phyloP scores from a whole-genome alignment of 2,888 invertebrate genomes.

The Drosophila trichaetosa region DNA sequence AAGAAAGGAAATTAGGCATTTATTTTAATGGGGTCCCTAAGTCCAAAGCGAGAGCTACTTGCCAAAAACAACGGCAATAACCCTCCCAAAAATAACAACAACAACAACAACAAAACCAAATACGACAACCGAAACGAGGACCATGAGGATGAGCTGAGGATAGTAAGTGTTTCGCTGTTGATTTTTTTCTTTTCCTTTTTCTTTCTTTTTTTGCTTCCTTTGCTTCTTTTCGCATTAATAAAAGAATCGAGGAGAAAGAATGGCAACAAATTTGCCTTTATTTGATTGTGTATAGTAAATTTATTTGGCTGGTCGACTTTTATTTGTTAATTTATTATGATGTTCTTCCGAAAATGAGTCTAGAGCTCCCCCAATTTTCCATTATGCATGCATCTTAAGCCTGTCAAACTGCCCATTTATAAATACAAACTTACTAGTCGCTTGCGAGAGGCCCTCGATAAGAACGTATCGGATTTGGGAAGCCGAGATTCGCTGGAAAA shows the following conservation, averaged over 20 bases:
- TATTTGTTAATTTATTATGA: slow-evolving; percentile 79
- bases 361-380: slow-evolving; percentile 71
- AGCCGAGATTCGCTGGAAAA: not conserved
- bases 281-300: slow-evolving; percentile 57
- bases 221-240: slow-evolving; percentile 44
- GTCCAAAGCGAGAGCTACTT: slow-evolving; percentile 25
- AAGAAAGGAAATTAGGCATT: slow-evolving; percentile 72
- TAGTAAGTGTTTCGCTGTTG: slow-evolving; percentile 47
- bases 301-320: slow-evolving; percentile 67
- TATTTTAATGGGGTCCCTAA: slow-evolving; percentile 76
- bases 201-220: slow-evolving; percentile 9
- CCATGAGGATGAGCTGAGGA: slow-evolving; percentile 18
- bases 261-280: slow-evolving; percentile 72
- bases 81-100: slow-evolving; percentile 14
- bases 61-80: slow-evolving; percentile 32
- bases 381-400: slow-evolving; percentile 64
- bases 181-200: not conserved
- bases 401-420: slow-evolving; percentile 56
- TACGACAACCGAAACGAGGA: slow-evolving; percentile 10
- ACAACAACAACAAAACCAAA: slow-evolving; percentile 1
- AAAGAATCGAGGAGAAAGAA: slow-evolving; percentile 48
- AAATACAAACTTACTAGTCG: slow-evolving; percentile 1
- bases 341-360: slow-evolving; percentile 77
- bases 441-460: not conserved
- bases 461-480: not conserved